These are phyloP conservation scores for Sarcophaga caerulescens DNA, from an alignment of 2,888 invertebrate species.

Conservation along the genomic window DNA sequence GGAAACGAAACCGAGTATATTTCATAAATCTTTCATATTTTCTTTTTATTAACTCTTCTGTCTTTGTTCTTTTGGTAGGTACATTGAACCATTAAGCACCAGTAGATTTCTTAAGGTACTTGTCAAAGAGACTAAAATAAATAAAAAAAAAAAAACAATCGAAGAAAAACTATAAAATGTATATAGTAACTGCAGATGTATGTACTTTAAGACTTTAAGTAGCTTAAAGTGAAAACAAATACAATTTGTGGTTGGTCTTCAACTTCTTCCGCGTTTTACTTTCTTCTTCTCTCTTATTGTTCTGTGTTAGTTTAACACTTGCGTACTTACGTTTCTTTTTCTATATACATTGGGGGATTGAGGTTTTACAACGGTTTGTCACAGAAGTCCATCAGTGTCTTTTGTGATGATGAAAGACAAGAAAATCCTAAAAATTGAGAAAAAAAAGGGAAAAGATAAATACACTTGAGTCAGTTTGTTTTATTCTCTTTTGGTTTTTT, in stretches of 20 bases:
- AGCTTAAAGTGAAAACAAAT: constrained; percentile 65
- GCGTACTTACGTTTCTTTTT: constrained; percentile 22
- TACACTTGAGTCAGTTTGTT: background rate
- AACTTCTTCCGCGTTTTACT: constrained; percentile 2
- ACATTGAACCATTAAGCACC: constrained; percentile 44
- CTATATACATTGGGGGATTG: background rate
- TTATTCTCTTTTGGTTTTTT: background rate
- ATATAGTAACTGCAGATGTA: constrained; percentile 37
- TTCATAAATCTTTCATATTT: background rate
- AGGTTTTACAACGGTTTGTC: constrained; percentile 8
- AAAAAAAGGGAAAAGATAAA: constrained; percentile 11
- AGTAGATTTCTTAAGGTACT: constrained; percentile 34
- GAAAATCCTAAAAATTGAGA: constrained; percentile 51
- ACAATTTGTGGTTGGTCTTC: constrained; percentile 41
- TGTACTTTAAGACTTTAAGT: constrained; percentile 59
- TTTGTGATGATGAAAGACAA: constrained; percentile 44
- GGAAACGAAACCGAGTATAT: background rate
- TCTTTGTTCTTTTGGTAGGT: constrained; percentile 26
- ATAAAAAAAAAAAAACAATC: background rate
- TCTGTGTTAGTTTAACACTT: constrained; percentile 25
- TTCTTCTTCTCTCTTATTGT: constrained; percentile 6
- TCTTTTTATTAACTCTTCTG: constrained; percentile 3
- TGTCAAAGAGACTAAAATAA: constrained; percentile 40
- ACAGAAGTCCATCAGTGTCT: constrained; percentile 53
- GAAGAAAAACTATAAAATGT: constrained; percentile 19